These are phyloP conservation scores for Elmis aenea DNA, from an alignment of 2,888 invertebrate genomes.

Conservation along the genomic window DNA sequence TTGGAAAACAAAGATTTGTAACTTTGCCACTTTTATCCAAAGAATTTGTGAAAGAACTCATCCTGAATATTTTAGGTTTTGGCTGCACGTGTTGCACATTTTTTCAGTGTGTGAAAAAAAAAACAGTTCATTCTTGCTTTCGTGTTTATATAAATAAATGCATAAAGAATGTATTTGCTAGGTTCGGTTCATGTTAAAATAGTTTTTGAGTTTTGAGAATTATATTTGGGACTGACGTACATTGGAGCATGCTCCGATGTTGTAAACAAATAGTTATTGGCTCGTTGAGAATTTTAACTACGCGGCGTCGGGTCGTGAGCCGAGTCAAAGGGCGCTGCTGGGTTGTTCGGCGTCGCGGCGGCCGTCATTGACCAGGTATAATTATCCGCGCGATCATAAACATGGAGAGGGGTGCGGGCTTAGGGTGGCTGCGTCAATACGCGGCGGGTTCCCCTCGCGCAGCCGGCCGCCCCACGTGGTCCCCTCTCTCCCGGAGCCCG, in stretches of 20 bases:
- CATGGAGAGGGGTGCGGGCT: slow-evolving; percentile 26
- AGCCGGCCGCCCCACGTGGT: slow-evolving; percentile 36
- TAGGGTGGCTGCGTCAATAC: slow-evolving; percentile 33
- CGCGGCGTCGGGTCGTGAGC: slow-evolving; percentile 25
- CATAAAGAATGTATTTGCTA: no score
- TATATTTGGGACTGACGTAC: no score
- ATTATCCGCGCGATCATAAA: slow-evolving; percentile 32
- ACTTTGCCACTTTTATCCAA: no score
- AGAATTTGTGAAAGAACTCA: no score
- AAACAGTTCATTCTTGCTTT: no score
- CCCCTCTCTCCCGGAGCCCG: slow-evolving; percentile 30
- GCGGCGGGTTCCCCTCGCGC: slow-evolving; percentile 33
- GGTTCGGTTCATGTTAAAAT: no score
- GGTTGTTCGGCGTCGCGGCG: slow-evolving; percentile 27
- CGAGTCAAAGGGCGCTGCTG: slow-evolving; percentile 25
- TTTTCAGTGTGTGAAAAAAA: no score
- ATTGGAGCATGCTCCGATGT: neutral
- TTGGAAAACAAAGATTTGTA: no score
- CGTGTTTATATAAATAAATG: no score
- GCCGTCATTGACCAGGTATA: slow-evolving; percentile 35
- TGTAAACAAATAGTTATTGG: slow-evolving; percentile 8
- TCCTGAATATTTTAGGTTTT: no score
- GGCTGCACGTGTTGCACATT: no score
- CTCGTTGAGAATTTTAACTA: slow-evolving; percentile 10
- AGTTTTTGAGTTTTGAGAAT: no score